A percentile compares a stretch with the other conserved stretches of the same genome.
These are phyloP conservation scores for Pardalotus punctatus DNA, from an alignment of 2,113 vertebrate genomes.

Conservation along the genomic window DNA sequence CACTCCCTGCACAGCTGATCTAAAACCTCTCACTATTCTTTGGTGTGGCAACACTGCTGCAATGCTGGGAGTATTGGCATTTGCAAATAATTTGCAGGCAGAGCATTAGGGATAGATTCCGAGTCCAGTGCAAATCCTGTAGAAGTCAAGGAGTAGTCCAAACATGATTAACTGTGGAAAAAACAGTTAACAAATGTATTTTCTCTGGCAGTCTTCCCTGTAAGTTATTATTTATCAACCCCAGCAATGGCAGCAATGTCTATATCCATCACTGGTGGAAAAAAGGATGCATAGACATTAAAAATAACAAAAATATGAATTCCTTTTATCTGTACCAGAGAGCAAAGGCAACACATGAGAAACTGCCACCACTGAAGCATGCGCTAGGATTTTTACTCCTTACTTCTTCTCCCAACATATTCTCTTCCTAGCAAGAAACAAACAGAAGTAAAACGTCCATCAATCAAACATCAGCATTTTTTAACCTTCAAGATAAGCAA, in stretches of 20 bases:
- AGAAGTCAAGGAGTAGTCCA: not conserved
- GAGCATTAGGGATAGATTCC: not conserved
- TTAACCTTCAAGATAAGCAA: not conserved
- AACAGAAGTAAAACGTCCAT: not conserved
- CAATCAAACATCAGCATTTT: not conserved
- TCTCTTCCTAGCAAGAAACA: not conserved
- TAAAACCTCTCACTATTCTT: not conserved
- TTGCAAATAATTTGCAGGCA: not conserved
- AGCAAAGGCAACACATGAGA: not conserved
- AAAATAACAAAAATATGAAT: not conserved
- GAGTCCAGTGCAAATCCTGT: not conserved
- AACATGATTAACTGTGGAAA: not conserved
- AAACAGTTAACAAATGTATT: not conserved
- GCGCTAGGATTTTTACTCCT: not conserved
- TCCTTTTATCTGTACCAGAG: not conserved
- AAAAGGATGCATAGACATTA: not conserved
- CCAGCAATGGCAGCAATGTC: not conserved
- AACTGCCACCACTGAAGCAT: not conserved
- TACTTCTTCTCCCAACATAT: not conserved
- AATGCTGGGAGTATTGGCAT: not conserved
- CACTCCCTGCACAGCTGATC: not conserved
- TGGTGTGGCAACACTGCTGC: not conserved
- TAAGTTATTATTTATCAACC: not conserved
- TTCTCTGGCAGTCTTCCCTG: not conserved
- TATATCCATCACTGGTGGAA: not conserved